These are phyloP conservation scores for Tetramorium alpestre DNA, from an alignment of 1,140 invertebrate genomes.

Conservation along the genomic window DNA sequence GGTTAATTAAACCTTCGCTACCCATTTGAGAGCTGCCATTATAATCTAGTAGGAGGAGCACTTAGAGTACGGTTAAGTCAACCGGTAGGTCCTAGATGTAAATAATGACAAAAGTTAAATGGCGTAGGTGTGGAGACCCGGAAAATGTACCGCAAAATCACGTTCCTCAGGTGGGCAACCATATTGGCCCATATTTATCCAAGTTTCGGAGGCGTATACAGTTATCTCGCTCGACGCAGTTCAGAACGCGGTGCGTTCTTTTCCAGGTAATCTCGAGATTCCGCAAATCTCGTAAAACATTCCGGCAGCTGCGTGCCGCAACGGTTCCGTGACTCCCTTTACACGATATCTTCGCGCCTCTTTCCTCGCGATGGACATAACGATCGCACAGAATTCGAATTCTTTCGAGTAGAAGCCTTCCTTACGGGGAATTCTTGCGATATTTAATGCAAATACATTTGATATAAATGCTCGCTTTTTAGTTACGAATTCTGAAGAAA, in stretches of 20 bases:
- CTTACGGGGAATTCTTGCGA: not conserved
- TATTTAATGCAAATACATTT: not conserved
- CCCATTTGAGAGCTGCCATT: not conserved
- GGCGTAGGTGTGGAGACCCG: conserved; percentile 9
- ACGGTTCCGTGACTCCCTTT: conserved; percentile 40
- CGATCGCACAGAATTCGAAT: conserved; percentile 19
- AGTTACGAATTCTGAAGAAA: not conserved
- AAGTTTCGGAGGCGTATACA: conserved; percentile 59
- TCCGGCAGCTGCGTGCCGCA: conserved; percentile 23
- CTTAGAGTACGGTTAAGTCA: conserved; percentile 9
- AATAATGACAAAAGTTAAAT: conserved; percentile 14
- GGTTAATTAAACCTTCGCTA: conserved; percentile 1
- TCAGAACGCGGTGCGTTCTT: conserved; percentile 24
- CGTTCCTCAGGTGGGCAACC: conserved; percentile 11
- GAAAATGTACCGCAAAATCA: conserved; percentile 52
- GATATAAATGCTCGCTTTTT: not conserved
- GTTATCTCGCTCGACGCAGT: conserved; percentile 51
- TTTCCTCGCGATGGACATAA: not conserved
- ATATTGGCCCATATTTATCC: conserved; percentile 55
- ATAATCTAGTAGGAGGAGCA: not conserved
- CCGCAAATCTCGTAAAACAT: conserved; percentile 61
- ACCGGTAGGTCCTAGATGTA: conserved; percentile 18
- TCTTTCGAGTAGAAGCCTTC: not conserved
- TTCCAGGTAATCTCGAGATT: conserved; percentile 38
- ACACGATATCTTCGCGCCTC: not conserved